phyloP scores from a whole-genome alignment of 2,113 vertebrate species.

The Carettochelys insculpta region DNA sequence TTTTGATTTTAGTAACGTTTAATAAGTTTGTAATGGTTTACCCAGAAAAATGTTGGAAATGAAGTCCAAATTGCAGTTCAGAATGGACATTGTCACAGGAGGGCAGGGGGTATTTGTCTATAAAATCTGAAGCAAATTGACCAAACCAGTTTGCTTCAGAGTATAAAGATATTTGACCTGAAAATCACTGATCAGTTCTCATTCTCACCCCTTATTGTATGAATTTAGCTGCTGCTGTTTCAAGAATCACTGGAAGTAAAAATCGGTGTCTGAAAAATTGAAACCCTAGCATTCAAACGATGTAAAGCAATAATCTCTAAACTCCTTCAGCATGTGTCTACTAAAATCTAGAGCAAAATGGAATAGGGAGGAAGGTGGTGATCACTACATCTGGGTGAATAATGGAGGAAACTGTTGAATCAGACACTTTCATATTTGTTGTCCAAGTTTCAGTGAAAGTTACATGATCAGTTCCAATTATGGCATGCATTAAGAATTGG shows the following conservation, averaged over 20 bases:
- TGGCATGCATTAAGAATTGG: fast-evolving
- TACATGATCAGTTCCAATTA: neutral
- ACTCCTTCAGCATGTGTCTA: neutral
- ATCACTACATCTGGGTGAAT: neutral
- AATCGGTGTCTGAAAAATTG: neutral
- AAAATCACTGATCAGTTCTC: neutral
- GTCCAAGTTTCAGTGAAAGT: neutral
- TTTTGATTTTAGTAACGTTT: neutral
- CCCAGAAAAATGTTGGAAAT: neutral
- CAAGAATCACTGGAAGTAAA: neutral
- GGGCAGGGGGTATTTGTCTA: neutral
- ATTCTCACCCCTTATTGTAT: neutral
- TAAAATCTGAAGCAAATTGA: neutral
- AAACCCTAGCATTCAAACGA: neutral
- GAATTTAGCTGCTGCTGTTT: neutral
- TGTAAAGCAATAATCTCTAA: neutral
- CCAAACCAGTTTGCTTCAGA: neutral
- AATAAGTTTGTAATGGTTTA: neutral
- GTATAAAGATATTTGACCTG: neutral
- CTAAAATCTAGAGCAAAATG: neutral
- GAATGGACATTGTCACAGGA: neutral
- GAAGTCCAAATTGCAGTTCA: neutral
- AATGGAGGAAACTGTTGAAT: fast-evolving
- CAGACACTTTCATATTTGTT: neutral
- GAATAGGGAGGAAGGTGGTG: neutral